These are phyloP conservation scores for Bellardia bayeri DNA, from an alignment of 2,888 invertebrate genomes.

Conservation along the genomic window DNA sequence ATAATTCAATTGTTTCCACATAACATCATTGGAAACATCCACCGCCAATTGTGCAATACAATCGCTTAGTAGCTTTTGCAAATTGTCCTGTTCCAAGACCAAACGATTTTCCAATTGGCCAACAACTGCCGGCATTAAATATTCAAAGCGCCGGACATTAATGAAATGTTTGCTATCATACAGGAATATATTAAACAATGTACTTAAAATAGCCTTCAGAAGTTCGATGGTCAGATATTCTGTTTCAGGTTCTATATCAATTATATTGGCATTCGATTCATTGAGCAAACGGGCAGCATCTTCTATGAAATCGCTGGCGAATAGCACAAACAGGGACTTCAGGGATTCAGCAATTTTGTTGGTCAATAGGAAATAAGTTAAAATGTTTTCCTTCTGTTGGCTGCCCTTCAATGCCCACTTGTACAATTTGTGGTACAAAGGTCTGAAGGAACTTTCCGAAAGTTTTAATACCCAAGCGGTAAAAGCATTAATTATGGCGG, in stretches of 20 bases:
- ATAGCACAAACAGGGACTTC: conserved; percentile 95
- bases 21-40: conserved; percentile 92
- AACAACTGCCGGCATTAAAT: conserved; percentile 93
- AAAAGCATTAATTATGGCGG: conserved; percentile 90
- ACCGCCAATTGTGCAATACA: conserved; percentile 93
- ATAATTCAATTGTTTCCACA: conserved; percentile 96
- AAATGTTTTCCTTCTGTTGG: conserved; percentile 83
- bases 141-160: conserved; percentile 93
- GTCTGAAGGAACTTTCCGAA: conserved; percentile 94
- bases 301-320: conserved; percentile 93
- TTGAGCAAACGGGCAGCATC: conserved; percentile 91
- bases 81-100: conserved; percentile 85
- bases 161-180: conserved; percentile 94
- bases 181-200: conserved; percentile 90
- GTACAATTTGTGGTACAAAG: conserved; percentile 93
- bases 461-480: conserved; percentile 93
- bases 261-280: conserved; percentile 87
- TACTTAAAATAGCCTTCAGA: conserved; percentile 89
- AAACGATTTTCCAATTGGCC: conserved; percentile 93
- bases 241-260: conserved; percentile 85
- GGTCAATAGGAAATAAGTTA: conserved; percentile 91
- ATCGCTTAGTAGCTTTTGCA: conserved; percentile 88
- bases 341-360: conserved; percentile 91
- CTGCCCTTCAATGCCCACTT: conserved; percentile 90
- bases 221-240: conserved; percentile 82